Evolutionary conservation across 2,888 invertebrate species (phyloP), one percentile per base, ranked within the genome.

Genomic region (Eledone cirrhosa): DNA sequence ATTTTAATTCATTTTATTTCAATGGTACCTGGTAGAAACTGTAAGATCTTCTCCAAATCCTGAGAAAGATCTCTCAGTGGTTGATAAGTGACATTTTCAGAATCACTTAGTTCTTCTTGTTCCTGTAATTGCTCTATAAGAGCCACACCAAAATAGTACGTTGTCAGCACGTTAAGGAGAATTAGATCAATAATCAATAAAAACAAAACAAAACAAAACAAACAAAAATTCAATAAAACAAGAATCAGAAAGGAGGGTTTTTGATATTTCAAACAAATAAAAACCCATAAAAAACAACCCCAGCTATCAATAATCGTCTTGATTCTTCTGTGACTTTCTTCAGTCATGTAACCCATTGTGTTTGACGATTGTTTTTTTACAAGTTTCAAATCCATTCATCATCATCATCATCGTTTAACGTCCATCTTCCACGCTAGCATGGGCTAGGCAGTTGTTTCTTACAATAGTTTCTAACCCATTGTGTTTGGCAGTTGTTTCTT

Each of bases 141-240:
- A 2, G 83, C 76, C 19, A 88, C 82, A 22, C 88, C 87, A 83
- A 87, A 88, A 79, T 85, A 88, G 80, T 86, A 88, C 13, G 88
- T 88, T 80, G 84, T 87, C 77, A 14, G 27, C 14, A n/a, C 31
- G 84, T 84, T 81, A 84, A 85, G 82, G 82, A 78, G 29, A 11
- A 65, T 22, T 31, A 48, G 24, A n/a, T 24, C 24, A n/a, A 29
- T 27, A 47, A 19, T 16, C 3, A n/a, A 1, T 14, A n/a, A 14
- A 5, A 16, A 27, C 0, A 48, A 27, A 53, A 48, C n/a, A 31
- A 19, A 13, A 78, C 13, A 22, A 13, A 19, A n/a, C 4, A 2
- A 19, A 19, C 7, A 65, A 27, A 27, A 31, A 14, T 19, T 14
- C 22, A 31, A 31, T 7, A 13, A 29, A 48, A 1, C n/a, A 0